Percentiles rank a stretch among this genome's conserved stretches.
phyloP scores from a whole-genome alignment of 2,113 vertebrate species.

The Addax nasomaculatus region DNA sequence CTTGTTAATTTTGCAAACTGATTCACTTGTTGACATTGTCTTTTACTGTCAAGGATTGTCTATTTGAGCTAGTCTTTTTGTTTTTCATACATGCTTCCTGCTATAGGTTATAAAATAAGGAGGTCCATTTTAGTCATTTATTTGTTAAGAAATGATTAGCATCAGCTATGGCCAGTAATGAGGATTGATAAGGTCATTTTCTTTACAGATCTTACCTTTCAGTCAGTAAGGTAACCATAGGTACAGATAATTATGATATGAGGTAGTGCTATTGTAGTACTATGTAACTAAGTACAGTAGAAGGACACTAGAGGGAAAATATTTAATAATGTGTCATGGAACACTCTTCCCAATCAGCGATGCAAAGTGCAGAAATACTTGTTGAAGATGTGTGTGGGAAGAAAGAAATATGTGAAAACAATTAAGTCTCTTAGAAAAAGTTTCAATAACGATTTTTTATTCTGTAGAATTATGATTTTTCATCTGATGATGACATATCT shows the following conservation, averaged over 20 bases:
- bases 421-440: conserved; percentile 40
- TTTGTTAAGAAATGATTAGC: conserved; percentile 28
- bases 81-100: conserved; percentile 16
- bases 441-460: not conserved
- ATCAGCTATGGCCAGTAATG: not conserved
- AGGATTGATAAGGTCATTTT: conserved; percentile 3
- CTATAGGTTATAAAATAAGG: conserved; percentile 41
- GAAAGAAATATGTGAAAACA: conserved; percentile 58
- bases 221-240: conserved; percentile 9
- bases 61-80: not conserved
- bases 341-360: not conserved
- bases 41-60: not conserved
- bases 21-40: not conserved
- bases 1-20: not conserved
- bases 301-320: not conserved
- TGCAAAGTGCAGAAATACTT: conserved; percentile 28
- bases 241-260: not conserved
- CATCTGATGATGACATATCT: not conserved
- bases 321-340: conserved; percentile 47
- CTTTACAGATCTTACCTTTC: not conserved
- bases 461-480: conserved; percentile 38
- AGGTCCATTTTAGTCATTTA: not conserved
- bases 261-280: not conserved
- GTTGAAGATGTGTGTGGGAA: conserved; percentile 31
- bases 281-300: not conserved